Conservation (phyloP, 1,140 invertebrate species). For the Bombus confusus region DNA sequence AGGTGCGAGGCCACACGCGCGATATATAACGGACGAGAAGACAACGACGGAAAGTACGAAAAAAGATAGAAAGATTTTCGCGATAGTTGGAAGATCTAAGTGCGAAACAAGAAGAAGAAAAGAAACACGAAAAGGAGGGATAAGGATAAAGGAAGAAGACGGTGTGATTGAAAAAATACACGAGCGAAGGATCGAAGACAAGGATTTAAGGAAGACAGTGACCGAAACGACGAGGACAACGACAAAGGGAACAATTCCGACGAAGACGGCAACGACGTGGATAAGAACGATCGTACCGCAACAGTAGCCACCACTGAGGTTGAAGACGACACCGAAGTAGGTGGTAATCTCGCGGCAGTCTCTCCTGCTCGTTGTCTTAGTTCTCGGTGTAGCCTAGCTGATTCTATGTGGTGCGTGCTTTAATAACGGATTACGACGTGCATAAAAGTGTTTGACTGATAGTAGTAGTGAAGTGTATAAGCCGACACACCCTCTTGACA, state of each 20-base stretch:
- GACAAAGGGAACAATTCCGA: slow-evolving; percentile 43
- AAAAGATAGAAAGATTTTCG: slow-evolving; percentile 30
- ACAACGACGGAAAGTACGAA: slow-evolving; percentile 38
- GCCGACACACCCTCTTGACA: slow-evolving; percentile 77
- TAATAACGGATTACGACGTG: slow-evolving; percentile 52
- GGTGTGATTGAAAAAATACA: neutral
- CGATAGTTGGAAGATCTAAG: slow-evolving; percentile 21
- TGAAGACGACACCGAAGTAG: slow-evolving; percentile 54
- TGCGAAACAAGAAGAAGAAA: neutral
- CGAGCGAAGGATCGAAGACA: too few relatives aligned
- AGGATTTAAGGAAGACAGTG: slow-evolving; percentile 15
- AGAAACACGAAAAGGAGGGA: neutral
- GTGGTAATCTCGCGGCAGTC: slow-evolving; percentile 52
- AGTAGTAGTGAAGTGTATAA: slow-evolving; percentile 62
- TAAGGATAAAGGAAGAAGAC: neutral
- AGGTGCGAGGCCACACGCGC: slow-evolving; percentile 46
- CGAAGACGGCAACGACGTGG: slow-evolving; percentile 49
- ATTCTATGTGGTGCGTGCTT: slow-evolving; percentile 52
- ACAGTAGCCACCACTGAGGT: slow-evolving; percentile 46
- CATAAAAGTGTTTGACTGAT: slow-evolving; percentile 60
- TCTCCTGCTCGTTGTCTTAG: slow-evolving; percentile 34
- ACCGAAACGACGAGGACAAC: slow-evolving; percentile 32
- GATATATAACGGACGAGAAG: slow-evolving; percentile 32
- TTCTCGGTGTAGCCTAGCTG: slow-evolving; percentile 12
- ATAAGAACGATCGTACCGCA: slow-evolving; percentile 41